Evolutionary conservation across 2,113 vertebrate genomes (phyloP).

Genomic region (Thermophis baileyi): DNA sequence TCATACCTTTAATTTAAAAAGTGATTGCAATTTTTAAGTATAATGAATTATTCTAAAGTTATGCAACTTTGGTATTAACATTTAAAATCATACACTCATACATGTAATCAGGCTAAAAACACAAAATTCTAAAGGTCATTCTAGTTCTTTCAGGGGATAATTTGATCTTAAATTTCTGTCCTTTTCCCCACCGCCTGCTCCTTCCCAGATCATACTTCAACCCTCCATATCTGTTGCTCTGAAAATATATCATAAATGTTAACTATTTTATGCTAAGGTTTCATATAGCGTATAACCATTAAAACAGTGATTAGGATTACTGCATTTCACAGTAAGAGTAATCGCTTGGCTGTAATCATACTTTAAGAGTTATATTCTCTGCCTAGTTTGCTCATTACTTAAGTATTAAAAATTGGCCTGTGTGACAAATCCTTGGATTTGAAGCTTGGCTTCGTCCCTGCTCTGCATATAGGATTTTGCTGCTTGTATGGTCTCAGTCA

Average conservation of each 20-base stretch:
- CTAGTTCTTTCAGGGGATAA: not conserved
- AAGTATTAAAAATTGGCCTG: not conserved
- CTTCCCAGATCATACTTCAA: not conserved
- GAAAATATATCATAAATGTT: not conserved
- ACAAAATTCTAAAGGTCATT: not conserved
- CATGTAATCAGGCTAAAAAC: not conserved
- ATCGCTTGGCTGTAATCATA: not conserved
- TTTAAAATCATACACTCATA: not conserved
- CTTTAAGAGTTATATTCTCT: not conserved
- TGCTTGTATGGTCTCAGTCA: not conserved
- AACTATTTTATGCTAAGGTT: not conserved
- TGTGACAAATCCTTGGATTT: not conserved
- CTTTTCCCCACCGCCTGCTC: not conserved
- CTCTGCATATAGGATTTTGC: not conserved
- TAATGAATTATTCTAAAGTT: not conserved
- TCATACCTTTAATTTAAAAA: not conserved
- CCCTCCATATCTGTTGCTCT: not conserved
- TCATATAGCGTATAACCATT: not conserved
- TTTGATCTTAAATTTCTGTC: not conserved
- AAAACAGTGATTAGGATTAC: not conserved
- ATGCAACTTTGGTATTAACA: not conserved
- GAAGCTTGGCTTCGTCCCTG: not conserved
- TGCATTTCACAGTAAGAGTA: not conserved
- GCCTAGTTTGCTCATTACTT: not conserved
- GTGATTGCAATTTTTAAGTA: not conserved